Conservation (phyloP, 2,888 invertebrate genomes). For the Lithosia quadra region DNA sequence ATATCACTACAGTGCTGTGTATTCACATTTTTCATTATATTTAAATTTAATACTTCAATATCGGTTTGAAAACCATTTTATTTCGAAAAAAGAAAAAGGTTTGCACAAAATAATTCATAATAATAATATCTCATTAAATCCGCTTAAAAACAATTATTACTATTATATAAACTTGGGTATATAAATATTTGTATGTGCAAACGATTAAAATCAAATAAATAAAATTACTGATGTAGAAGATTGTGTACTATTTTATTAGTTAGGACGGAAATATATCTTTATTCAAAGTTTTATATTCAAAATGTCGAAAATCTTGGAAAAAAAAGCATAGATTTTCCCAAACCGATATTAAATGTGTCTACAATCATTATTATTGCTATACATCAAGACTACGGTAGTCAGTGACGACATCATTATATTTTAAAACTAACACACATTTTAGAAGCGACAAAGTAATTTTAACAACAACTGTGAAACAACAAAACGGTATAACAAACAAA, state of each 20-base stretch:
- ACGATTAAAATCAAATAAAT: slow-evolving; percentile 19
- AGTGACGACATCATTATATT: slow-evolving; percentile 49
- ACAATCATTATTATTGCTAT: slow-evolving; percentile 76
- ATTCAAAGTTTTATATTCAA: slow-evolving; percentile 13
- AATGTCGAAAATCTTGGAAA: background rate
- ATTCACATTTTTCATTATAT: slow-evolving; percentile 70
- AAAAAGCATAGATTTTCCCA: slow-evolving; percentile 51
- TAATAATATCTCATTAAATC: background rate
- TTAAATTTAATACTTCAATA: slow-evolving; percentile 62
- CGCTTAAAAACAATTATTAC: background rate
- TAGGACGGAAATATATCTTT: slow-evolving; percentile 46
- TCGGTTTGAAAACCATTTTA: slow-evolving; percentile 68
- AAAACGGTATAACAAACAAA: slow-evolving; percentile 33
- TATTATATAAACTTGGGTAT: background rate
- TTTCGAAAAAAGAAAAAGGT: background rate
- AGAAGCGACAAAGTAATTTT: slow-evolving; percentile 54
- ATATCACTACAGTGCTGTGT: slow-evolving; percentile 85
- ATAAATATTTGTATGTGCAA: no score
- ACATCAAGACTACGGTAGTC: slow-evolving; percentile 75
- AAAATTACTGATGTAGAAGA: slow-evolving; percentile 4
- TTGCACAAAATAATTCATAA: background rate
- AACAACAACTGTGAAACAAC: slow-evolving; percentile 37
- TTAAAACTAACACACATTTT: slow-evolving; percentile 57
- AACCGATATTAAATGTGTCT: slow-evolving; percentile 76
- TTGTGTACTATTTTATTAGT: slow-evolving; percentile 28